Evolutionary conservation across 2,113 vertebrate genomes (phyloP).

Genomic region (Hydrochoerus hydrochaeris): DNA sequence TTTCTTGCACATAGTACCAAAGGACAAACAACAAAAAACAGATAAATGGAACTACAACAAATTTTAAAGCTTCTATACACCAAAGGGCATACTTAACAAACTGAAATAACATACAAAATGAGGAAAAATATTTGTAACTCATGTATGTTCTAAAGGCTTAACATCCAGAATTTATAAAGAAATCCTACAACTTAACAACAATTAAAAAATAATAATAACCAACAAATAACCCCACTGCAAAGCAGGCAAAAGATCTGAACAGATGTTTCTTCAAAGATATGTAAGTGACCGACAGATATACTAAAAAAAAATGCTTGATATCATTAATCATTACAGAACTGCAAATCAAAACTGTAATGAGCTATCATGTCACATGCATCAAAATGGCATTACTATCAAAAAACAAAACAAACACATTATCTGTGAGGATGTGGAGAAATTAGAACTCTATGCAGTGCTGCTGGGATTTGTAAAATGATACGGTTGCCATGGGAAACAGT

Average conservation of each 20-base stretch:
- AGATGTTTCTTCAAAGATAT: slow-evolving; percentile 36
- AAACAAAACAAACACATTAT: background rate
- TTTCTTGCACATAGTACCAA: background rate
- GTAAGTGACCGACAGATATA: background rate
- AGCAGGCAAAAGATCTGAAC: background rate
- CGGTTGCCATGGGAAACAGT: background rate
- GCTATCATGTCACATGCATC: background rate
- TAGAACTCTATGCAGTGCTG: background rate
- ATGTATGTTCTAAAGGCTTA: background rate
- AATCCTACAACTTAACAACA: background rate
- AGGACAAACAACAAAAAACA: background rate
- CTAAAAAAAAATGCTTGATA: background rate
- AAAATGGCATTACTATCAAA: background rate
- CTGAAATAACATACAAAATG: background rate
- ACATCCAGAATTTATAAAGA: background rate
- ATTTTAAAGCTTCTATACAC: background rate
- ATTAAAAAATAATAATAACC: background rate
- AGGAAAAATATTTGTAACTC: background rate
- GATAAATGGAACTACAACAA: background rate
- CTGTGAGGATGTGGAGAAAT: background rate
- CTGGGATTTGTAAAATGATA: background rate
- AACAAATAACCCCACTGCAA: background rate
- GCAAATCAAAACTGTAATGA: background rate
- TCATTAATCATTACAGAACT: background rate
- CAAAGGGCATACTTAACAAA: background rate